Evolutionary conservation across 2,888 invertebrate genomes (phyloP).

Genomic region (Norana najaformis): DNA sequence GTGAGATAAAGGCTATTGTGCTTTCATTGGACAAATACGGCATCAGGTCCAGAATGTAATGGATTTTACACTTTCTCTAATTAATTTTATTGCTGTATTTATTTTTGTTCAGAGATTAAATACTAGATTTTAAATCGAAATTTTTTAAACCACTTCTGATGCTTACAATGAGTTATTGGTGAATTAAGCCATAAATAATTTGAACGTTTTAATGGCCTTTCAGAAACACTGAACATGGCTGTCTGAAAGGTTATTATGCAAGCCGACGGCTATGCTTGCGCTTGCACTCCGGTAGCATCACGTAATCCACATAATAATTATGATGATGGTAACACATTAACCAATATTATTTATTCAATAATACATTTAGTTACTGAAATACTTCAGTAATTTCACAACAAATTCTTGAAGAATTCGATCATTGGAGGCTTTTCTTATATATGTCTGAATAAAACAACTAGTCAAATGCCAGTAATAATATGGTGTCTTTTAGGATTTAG

Average conservation of each 20-base stretch:
- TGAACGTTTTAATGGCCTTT: background rate
- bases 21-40: too few species aligned
- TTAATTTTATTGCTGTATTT: too few species aligned
- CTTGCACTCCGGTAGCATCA: background rate
- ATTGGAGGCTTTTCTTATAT: too few species aligned
- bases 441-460: background rate
- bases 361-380: background rate
- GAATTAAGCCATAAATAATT: background rate
- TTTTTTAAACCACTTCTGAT: too few species aligned
- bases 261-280: background rate
- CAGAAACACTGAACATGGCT: background rate
- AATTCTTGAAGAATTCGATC: too few species aligned
- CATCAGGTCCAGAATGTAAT: too few species aligned
- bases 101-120: too few species aligned
- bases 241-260: background rate
- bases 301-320: background rate
- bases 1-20: too few species aligned
- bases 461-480: background rate
- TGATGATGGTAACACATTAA: background rate
- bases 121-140: too few species aligned
- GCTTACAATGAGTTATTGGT: too few species aligned
- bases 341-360: background rate
- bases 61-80: too few species aligned
- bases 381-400: background rate
- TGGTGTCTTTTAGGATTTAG: slow-evolving; percentile 53